Evolutionary conservation across 2,797 vertebrate genomes (phyloP), one percentile per base, ranked within the genome.

Genomic region (Microctenopoma steveboyesi): DNA sequence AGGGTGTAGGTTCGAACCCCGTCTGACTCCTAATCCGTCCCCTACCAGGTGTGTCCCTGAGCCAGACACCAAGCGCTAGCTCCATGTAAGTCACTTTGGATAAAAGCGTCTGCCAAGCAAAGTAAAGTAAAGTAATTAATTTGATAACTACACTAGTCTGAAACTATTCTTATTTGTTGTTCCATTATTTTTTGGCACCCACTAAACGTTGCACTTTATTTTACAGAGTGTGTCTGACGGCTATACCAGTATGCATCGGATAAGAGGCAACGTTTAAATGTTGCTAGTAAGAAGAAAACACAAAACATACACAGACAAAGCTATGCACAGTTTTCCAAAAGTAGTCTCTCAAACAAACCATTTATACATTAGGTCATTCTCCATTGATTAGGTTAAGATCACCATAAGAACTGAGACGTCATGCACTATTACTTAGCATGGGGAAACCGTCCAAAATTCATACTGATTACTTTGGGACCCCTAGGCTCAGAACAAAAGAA

Each of bases 391-490:
- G 40, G 50, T 81, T 63, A 48, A 66, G 15, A 65, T 49, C 49
- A 55, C 47, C 43, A 12, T 25, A 46, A 35, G 40, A 53, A 61
- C 42, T 65, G n/a, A 59, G 64, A 64, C 10, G 35, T 30, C 30
- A 15, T 30, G 30, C 25, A 50, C 30, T 42, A 40, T 61, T 47
- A 52, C 64, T 72, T 60, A 72, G 52, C 53, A 61, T 50, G 9
- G 18, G 14, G 51, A 65, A 66, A 76, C 33, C 64, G 61, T 78
- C 82, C 65, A 67, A 48, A 81, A 79, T 77, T 74, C 63, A 55
- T 52, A 30, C 58, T 78, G 67, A 90, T 89, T 88, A 79, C 69
- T 87, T 50, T 72, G 35, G 62, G 63, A 81, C 65, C 65, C 72
- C 28, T 57, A 60, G 33, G 35, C 74, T 74, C 50, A 45, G 22